These are phyloP conservation scores for human (Homo sapiens) DNA, from an alignment of 2,113 vertebrate species.

Conservation along the genomic window DNA sequence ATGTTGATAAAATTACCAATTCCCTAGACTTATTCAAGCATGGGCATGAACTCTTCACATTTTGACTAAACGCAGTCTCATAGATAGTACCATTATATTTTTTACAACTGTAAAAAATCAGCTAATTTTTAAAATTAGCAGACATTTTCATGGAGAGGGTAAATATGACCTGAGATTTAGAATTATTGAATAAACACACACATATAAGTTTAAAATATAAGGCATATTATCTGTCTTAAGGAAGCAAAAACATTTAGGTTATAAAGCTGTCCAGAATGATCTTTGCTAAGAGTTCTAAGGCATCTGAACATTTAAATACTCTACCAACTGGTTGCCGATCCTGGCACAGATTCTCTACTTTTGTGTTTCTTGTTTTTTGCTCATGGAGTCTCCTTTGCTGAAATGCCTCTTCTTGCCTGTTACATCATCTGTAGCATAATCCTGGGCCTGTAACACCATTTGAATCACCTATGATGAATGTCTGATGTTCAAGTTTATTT, in stretches of 20 bases:
- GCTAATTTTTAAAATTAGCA: neutral
- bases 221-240: neutral
- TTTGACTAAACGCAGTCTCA: conserved; percentile 52
- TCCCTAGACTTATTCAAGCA: conserved; percentile 33
- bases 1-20: conserved; percentile 60
- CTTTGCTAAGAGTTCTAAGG: neutral
- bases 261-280: neutral
- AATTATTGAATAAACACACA: neutral
- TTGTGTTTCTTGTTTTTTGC: neutral
- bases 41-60: conserved; percentile 7
- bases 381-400: neutral
- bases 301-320: neutral
- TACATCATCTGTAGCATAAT: neutral
- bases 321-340: neutral
- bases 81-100: neutral
- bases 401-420: neutral
- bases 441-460: neutral
- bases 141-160: neutral
- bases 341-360: neutral
- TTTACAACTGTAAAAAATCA: neutral
- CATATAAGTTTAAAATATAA: neutral
- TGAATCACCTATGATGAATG: neutral
- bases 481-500: neutral
- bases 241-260: neutral
- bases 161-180: neutral